Evolutionary conservation across 2,888 invertebrate genomes (phyloP), one percentile per base, ranked within the genome.

Genomic region (Formica aserva): DNA sequence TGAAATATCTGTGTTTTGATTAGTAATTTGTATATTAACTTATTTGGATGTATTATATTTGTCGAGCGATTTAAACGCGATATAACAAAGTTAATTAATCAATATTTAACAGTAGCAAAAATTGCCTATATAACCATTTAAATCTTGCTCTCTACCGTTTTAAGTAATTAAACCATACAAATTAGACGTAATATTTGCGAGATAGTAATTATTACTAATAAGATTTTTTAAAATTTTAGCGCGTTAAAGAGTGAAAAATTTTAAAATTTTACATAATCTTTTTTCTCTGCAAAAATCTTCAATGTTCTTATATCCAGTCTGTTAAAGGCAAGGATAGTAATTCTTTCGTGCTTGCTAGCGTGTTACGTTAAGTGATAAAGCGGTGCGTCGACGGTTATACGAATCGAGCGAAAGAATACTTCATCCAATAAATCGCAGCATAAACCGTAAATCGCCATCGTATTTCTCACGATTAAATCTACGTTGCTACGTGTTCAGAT

Each of bases 391-490:
- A 45, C 38, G 22, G 35, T 26, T 26, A 52, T 32, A 52, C 55
- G 67, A 67, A 67, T 77, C 76, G 66, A 66, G 66, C 38, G 66
- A 26, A 60, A 41, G 45, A 60, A 74, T 74, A 80, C 35, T 60
- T 60, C 13, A 60, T 1, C 13, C 45, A 32, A 60, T 74, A 74
- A 80, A 71, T 80, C 60, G 26, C n/a, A 11, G 45, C 32, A 32
- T 26, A 18, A 29, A 82, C 35, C 62, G 52, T 63, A 75, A 77
- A 76, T 76, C 22, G 52, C 26, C 15, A 67, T 55, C 38, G 45
- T 67, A 67, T 77, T 67, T 67, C 29, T 67, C 67, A n/a, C 55
- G 67, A 67, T 77, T 38, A 67, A 55, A n/a, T 77, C 15, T 75
- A 65, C 32, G 32, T 32, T 63, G 15, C 29, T 35, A 22, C 18